phyloP scores from a whole-genome alignment of 2,888 invertebrate species.

The Eupelmus urozonus region DNA sequence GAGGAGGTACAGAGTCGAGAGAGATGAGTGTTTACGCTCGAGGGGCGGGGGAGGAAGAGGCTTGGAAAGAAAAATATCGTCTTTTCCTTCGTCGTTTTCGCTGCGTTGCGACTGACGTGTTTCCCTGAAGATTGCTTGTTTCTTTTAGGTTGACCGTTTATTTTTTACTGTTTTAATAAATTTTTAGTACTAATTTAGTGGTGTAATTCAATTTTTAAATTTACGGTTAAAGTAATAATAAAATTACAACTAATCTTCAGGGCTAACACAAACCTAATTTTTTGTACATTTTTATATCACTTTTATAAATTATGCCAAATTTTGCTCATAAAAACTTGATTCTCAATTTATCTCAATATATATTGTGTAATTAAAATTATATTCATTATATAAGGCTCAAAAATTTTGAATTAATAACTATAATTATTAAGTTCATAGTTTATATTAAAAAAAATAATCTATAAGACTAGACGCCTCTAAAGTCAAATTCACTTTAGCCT shows the following conservation, averaged over 20 bases:
- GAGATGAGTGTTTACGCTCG: conserved; percentile 45
- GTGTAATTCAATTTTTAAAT: too few species aligned
- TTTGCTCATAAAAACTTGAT: too few species aligned
- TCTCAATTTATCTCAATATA: too few species aligned
- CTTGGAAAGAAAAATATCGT: conserved; percentile 21
- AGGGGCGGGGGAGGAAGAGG: not conserved
- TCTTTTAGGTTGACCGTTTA: not conserved
- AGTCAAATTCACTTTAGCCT: conserved; percentile 20
- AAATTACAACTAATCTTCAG: too few species aligned
- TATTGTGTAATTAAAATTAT: not conserved
- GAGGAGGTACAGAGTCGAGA: conserved; percentile 30
- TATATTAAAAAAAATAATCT: conserved; percentile 24
- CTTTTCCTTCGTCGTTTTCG: conserved; percentile 1
- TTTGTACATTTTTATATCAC: too few species aligned
- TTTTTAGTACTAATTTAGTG: too few species aligned
- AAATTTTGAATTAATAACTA: too few species aligned
- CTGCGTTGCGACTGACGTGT: not conserved
- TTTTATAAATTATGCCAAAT: too few species aligned
- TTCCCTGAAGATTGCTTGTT: not conserved
- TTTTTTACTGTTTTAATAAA: too few species aligned
- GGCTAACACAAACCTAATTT: too few species aligned
- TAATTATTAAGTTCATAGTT: too few species aligned
- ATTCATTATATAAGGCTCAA: not conserved
- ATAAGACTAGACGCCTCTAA: conserved; percentile 42
- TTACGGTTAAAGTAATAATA: too few species aligned